These are phyloP conservation scores for Scaptomyza parva DNA, from an alignment of 2,888 invertebrate species.

Conservation along the genomic window DNA sequence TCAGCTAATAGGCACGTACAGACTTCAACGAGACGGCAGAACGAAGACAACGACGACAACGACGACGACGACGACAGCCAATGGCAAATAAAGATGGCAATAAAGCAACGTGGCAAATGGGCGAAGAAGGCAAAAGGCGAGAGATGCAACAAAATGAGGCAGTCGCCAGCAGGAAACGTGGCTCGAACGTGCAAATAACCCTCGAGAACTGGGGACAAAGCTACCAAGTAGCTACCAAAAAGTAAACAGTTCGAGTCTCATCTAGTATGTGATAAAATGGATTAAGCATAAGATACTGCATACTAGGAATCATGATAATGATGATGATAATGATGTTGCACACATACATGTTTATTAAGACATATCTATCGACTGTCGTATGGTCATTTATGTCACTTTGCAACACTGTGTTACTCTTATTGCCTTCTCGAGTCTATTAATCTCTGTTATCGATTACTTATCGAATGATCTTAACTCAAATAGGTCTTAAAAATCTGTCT, in stretches of 20 bases:
- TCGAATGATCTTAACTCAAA: no score
- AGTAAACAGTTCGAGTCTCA: constrained; percentile 21
- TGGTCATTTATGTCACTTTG: no score
- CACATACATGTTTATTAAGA: neutral
- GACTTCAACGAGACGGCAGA: constrained; percentile 9
- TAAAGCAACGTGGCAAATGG: constrained; percentile 65
- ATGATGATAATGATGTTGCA: neutral
- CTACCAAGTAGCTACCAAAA: neutral
- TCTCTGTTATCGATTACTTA: no score
- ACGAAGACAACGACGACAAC: neutral
- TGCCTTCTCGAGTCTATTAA: no score
- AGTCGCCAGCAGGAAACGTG: constrained; percentile 51
- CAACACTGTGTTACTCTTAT: no score
- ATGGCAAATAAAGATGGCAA: constrained; percentile 62
- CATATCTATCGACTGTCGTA: no score
- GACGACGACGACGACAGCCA: constrained; percentile 48
- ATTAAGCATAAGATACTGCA: constrained; percentile 29
- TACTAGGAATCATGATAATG: neutral
- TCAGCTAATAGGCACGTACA: constrained; percentile 71
- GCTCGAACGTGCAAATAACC: constrained; percentile 54
- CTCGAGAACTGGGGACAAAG: constrained; percentile 19
- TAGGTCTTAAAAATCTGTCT: no score
- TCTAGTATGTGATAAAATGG: constrained; percentile 47
- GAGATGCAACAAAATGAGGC: neutral
- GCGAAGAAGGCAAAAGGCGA: constrained; percentile 14